Percentiles rank a stretch among this genome's conserved stretches.
Conservation (phyloP, 2,113 vertebrate genomes). For the Scophthalmus maximus region DNA sequence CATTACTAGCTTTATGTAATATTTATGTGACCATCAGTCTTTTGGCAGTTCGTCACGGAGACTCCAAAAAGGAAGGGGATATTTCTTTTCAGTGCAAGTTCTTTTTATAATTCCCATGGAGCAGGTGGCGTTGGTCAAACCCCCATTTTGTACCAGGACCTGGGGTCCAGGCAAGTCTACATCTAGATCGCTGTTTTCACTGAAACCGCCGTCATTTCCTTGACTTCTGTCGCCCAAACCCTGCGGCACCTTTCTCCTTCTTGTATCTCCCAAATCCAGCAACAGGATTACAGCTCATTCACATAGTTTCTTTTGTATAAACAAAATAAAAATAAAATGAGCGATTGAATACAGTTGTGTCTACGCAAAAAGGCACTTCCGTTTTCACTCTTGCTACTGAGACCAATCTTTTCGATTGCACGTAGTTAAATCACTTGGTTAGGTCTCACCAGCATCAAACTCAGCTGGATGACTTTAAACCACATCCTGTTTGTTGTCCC, state of each 20-base stretch:
- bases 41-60: constrained; percentile 11
- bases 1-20: too few relatives aligned
- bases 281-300: constrained; percentile 66
- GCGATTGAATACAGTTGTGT: constrained; percentile 47
- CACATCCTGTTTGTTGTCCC: constrained; percentile 33
- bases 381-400: constrained; percentile 55
- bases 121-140: constrained; percentile 16
- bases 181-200: constrained; percentile 18
- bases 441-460: constrained; percentile 29
- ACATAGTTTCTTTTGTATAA: constrained; percentile 40
- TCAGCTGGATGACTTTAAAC: constrained; percentile 39
- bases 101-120: constrained; percentile 33
- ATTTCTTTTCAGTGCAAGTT: constrained; percentile 70
- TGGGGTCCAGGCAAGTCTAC: constrained; percentile 20
- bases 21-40: constrained; percentile 20
- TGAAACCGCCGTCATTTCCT: constrained; percentile 22
- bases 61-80: constrained; percentile 30
- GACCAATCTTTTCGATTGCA: constrained; percentile 73
- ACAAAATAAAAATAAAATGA: constrained; percentile 33
- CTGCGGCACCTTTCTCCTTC: constrained; percentile 15
- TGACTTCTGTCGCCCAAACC: constrained; percentile 27
- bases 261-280: constrained; percentile 67
- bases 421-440: constrained; percentile 69
- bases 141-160: constrained; percentile 12
- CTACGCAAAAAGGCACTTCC: constrained; percentile 73